Conservation (phyloP, 37 sponge, comb jelly and placozoan genomes). For the Axinella damicornis region DNA sequence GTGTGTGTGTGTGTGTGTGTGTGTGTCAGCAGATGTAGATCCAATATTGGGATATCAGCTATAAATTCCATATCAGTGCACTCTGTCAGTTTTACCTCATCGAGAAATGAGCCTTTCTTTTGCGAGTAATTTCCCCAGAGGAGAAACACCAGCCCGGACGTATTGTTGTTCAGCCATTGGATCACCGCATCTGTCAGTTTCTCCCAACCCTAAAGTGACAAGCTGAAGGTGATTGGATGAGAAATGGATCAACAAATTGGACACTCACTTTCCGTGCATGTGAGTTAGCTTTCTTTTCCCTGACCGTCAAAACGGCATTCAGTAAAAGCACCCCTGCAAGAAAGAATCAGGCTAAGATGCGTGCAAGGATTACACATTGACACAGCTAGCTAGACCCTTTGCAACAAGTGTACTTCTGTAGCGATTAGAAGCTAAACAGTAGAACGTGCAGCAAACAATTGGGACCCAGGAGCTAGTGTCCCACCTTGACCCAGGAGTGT, state of each 20-base stretch:
- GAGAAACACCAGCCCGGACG: conserved; percentile 80
- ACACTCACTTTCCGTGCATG: conserved; percentile 74
- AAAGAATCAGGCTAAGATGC: no score
- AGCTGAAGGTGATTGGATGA: no score
- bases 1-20: conserved; percentile 19
- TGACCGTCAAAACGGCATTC: conserved; percentile 97
- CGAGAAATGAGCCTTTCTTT: conserved; percentile 85
- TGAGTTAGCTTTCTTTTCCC: conserved; percentile 85
- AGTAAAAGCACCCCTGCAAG: conserved; percentile 92
- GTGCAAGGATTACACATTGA: no score
- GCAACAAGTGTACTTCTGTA: no score
- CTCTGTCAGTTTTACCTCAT: no score
- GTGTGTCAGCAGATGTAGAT: background rate
- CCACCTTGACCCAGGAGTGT: no score
- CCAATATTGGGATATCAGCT: background rate
- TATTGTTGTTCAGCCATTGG: conserved; percentile 83
- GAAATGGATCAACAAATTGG: no score
- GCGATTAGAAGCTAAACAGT: no score
- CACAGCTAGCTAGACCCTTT: no score
- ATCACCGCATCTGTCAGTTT: conserved; percentile 96
- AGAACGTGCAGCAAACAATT: no score
- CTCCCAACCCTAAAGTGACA: conserved; percentile 90
- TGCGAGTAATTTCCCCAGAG: conserved; percentile 96
- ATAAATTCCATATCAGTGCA: no score
- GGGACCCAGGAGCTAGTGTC: no score